Evolutionary conservation across 2,888 invertebrate genomes (phyloP).

Genomic region (Tolmerus cingulatus): DNA sequence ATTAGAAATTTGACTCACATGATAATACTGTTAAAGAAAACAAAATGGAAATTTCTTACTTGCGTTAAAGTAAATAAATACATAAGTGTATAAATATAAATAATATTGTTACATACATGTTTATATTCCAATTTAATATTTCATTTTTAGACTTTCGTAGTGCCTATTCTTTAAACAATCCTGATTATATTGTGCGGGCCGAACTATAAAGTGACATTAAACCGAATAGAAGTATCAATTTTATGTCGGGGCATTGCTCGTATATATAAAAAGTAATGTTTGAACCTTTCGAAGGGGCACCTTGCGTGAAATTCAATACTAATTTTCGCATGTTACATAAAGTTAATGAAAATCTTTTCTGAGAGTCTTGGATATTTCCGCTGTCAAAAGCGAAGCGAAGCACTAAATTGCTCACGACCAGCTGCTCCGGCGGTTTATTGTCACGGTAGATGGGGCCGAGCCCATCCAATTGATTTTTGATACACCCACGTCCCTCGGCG

Average conservation of each 20-base stretch:
- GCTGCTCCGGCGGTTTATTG: not conserved
- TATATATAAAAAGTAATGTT: not conserved
- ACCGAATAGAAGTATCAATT: not conserved
- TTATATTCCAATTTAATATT: too few species aligned
- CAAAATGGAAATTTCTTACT: too few species aligned
- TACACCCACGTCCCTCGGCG: not conserved
- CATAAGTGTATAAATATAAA: too few species aligned
- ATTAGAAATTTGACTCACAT: too few species aligned
- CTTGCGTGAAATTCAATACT: not conserved
- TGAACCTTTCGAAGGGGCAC: not conserved
- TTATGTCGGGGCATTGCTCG: not conserved
- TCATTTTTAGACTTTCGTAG: too few species aligned
- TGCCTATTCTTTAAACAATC: too few species aligned
- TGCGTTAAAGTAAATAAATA: too few species aligned
- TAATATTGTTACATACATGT: too few species aligned
- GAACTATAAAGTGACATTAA: not conserved
- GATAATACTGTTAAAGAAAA: too few species aligned
- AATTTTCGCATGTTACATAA: not conserved
- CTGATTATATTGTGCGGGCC: not conserved
- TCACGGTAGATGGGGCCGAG: not conserved
- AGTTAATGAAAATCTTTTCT: not conserved
- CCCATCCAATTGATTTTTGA: not conserved
- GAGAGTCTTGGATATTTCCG: not conserved
- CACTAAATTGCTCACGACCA: not conserved
- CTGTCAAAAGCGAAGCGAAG: not conserved